Conservation (phyloP, 2,888 invertebrate species). For the Meiosimyza decipiens region DNA sequence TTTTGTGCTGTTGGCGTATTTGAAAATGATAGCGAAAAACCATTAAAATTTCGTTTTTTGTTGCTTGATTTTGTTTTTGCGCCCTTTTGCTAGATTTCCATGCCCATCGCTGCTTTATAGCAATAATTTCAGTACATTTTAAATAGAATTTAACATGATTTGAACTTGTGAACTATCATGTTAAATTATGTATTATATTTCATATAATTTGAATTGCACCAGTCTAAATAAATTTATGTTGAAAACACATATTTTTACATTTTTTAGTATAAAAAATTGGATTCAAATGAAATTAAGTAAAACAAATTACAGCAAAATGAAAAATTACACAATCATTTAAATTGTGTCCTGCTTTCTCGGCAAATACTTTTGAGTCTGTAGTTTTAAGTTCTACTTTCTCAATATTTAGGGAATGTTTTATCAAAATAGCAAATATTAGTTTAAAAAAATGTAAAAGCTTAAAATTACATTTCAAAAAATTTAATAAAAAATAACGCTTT, state of each 20-base stretch:
- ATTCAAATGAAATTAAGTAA: slow-evolving; percentile 20
- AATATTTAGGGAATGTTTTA: slow-evolving; percentile 4
- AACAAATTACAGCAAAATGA: slow-evolving; percentile 43
- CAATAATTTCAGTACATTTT: too few species aligned
- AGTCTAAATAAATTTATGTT: too few species aligned
- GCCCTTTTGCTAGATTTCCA: too few species aligned
- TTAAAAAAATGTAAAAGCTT: not conserved
- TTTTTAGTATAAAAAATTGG: not conserved
- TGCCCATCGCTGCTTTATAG: too few species aligned
- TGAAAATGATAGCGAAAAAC: too few species aligned
- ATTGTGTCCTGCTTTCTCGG: slow-evolving; percentile 66
- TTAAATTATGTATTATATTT: too few species aligned
- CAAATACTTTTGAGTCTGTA: slow-evolving; percentile 47
- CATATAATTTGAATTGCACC: too few species aligned
- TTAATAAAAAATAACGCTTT: not conserved
- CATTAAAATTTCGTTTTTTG: too few species aligned
- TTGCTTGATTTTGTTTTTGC: too few species aligned
- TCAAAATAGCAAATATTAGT: not conserved
- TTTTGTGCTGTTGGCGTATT: too few species aligned
- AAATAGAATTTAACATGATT: too few species aligned
- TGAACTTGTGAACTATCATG: too few species aligned
- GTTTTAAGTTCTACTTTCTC: slow-evolving; percentile 7
- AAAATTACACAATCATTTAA: slow-evolving; percentile 44
- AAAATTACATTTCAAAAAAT: not conserved
- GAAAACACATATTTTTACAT: not conserved